phyloP scores from a whole-genome alignment of 30 jellyfish, hydroid and myxozoan genomes.

The Phacellophora camtschatica region DNA sequence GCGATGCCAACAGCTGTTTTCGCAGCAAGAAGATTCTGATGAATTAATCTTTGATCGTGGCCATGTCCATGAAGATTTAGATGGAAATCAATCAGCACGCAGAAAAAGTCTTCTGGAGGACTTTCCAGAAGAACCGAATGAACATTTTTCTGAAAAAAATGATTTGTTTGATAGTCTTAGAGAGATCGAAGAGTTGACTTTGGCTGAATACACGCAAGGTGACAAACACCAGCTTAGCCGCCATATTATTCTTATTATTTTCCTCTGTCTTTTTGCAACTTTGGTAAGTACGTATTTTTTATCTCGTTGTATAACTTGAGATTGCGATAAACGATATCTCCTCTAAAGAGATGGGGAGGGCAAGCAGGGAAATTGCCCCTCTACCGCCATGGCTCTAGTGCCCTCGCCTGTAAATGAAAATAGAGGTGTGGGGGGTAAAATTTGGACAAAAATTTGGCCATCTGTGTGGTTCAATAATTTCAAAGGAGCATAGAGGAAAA shows the following conservation, averaged over 20 bases:
- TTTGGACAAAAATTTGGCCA: too few species aligned
- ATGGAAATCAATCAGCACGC: too few species aligned
- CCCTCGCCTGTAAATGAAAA: too few species aligned
- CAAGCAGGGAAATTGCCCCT: too few species aligned
- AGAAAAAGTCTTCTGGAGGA: background rate
- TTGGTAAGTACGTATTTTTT: slow-evolving; percentile 47
- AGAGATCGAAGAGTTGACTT: slow-evolving; percentile 46
- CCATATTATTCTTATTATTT: slow-evolving; percentile 66
- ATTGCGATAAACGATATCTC: too few species aligned
- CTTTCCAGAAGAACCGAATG: background rate
- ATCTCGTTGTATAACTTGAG: too few species aligned
- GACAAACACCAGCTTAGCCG: slow-evolving; percentile 71
- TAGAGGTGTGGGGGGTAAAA: too few species aligned
- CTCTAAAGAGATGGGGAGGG: too few species aligned
- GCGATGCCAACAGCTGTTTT: slow-evolving; percentile 26
- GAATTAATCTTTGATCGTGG: background rate
- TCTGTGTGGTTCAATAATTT: too few species aligned
- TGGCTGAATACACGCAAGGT: slow-evolving; percentile 55
- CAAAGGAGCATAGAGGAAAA: too few species aligned
- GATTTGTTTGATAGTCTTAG: slow-evolving; percentile 26
- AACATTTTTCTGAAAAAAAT: too few species aligned
- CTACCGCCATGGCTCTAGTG: too few species aligned
- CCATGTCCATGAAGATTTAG: background rate
- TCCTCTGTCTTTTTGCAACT: slow-evolving; percentile 39
- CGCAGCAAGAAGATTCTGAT: slow-evolving; percentile 17